Base-by-base conservation (phyloP, 1,140 invertebrate species). In the Wiebesia pumilae region DNA sequence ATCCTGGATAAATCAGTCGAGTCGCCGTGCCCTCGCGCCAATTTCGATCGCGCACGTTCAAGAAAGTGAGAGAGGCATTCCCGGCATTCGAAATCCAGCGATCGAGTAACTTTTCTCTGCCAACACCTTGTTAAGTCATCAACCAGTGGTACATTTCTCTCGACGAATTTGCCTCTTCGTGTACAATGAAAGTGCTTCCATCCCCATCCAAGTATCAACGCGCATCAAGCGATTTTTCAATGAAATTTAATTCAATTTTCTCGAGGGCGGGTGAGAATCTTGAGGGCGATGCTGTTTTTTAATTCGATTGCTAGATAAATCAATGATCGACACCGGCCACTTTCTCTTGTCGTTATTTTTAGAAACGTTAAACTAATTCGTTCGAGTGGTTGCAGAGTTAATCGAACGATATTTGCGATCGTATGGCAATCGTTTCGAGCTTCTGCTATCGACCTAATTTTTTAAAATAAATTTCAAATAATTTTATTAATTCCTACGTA, bases 1-100 rank as follows among this genome's bases (percentile, higher is more conserved):
- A 80, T 87, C 82, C 82, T 84, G 75, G 86, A 87, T 87, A 87
- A 81, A 87, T 87, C 86, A 87, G 82, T 73, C 81, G 58, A 75
- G 84, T 81, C 47, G 77, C 75, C 65, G 3, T 67, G 24, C 62
- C 54, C 71, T 14, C 47, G 51, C 33, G 7, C 58, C 58, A 9
- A 19, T 19, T 27, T 75, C 75, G 40, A 77, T 77, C 75, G 75
- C 21, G 16, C 38, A 27, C 14, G 43, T 54, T 78, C n/a, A 21
- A n/a, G 77, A 78, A 78, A 78, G 27, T 14, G n/a, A 33, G 77
- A 51, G 43, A 51, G n/a, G 14, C 1, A 27, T 33, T 43, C 35
- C 19, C 35, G 71, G 38, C 24, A 73, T 73, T 40, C 21, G 2
- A 21, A 79, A 35, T 83, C 30, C 1, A 47, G 0, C 4, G 21